phyloP scores from a whole-genome alignment of 2,797 vertebrate genomes.

The Loriculus beryllinus region DNA sequence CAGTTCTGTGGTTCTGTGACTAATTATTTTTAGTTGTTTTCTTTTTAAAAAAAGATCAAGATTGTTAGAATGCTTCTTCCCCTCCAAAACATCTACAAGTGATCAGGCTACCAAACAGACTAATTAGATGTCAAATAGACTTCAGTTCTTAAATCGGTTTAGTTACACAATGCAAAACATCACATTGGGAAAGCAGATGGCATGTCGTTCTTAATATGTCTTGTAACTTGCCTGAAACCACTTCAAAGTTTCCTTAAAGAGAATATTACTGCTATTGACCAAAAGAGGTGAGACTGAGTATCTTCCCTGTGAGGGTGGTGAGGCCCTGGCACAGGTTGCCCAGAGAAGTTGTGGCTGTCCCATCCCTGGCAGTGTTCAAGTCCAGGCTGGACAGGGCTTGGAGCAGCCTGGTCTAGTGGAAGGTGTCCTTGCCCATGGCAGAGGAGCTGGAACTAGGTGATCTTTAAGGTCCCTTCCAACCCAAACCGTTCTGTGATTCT shows the following conservation, averaged over 20 bases:
- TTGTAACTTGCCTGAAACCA: slow-evolving; percentile 56
- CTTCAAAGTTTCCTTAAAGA: slow-evolving; percentile 54
- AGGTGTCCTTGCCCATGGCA: neutral
- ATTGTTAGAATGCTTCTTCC: slow-evolving; percentile 20
- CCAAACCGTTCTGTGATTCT: neutral
- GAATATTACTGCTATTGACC: slow-evolving; percentile 42
- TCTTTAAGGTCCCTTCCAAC: neutral
- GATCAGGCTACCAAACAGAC: slow-evolving; percentile 60
- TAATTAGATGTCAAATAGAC: slow-evolving; percentile 69
- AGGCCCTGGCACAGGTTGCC: neutral
- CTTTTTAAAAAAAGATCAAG: slow-evolving; percentile 31
- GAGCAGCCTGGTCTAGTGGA: neutral
- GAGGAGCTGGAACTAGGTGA: neutral
- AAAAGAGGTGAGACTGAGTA: neutral
- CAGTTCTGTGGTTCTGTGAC: slow-evolving; percentile 48
- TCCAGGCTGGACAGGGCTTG: neutral
- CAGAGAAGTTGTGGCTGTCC: neutral
- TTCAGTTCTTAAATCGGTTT: slow-evolving; percentile 59
- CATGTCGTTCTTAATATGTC: slow-evolving; percentile 57
- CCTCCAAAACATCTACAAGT: slow-evolving; percentile 47
- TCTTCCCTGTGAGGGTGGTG: neutral
- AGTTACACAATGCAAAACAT: slow-evolving; percentile 67
- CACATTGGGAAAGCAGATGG: slow-evolving; percentile 65
- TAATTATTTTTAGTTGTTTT: slow-evolving; percentile 66
- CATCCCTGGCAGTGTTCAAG: neutral